These are phyloP conservation scores for Lucinisca nassula DNA, from an alignment of 2,888 invertebrate genomes.

Conservation along the genomic window DNA sequence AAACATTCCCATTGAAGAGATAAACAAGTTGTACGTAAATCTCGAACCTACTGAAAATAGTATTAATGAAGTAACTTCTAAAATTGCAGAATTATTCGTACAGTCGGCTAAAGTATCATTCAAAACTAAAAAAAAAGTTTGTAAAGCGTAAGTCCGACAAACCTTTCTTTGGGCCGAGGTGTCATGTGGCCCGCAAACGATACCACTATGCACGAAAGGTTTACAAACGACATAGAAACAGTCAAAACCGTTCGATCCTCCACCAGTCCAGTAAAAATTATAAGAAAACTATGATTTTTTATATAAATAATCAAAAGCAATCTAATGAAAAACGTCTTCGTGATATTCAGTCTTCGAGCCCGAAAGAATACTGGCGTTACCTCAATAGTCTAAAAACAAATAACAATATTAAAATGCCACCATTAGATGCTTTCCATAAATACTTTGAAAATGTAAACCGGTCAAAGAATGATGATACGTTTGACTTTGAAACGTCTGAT, in stretches of 20 bases:
- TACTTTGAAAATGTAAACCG: background rate
- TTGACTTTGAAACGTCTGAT: background rate
- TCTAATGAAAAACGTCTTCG: background rate
- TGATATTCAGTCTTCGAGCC: background rate
- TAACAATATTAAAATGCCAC: background rate
- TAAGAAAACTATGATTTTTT: background rate
- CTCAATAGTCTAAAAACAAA: background rate
- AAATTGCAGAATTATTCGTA: background rate
- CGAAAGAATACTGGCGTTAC: conserved; percentile 5
- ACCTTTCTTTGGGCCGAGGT: background rate
- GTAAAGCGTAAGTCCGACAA: background rate
- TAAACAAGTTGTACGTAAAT: background rate
- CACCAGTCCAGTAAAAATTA: background rate
- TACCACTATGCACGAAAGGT: background rate
- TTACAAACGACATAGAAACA: background rate
- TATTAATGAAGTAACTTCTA: background rate
- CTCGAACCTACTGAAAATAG: background rate
- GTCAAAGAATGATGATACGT: background rate
- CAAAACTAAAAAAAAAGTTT: background rate
- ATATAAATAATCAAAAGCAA: background rate
- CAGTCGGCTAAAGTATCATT: background rate
- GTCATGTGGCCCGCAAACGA: background rate
- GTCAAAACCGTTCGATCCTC: background rate
- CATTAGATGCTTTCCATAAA: background rate
- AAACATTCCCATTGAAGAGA: background rate